Base-by-base conservation (phyloP, 2,113 vertebrate genomes). In the Clarias magur region DNA sequence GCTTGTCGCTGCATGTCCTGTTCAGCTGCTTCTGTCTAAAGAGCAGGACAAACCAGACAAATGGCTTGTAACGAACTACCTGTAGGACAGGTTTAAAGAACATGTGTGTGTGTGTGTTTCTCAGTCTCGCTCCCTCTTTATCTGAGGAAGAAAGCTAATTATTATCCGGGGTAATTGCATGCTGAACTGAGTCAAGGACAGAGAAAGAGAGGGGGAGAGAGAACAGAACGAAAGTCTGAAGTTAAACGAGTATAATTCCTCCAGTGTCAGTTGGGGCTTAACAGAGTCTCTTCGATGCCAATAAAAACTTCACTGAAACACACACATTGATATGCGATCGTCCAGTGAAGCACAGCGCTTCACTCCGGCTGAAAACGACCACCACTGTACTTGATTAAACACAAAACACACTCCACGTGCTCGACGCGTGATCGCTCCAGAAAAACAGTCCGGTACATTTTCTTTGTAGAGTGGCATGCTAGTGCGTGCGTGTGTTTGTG, bases 111-210 rank as follows among this genome's bases (percentile, higher is more conserved):
- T 17, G 82, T 56, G 25, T 19, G 48, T 70, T 72, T 67, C 65
- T 84, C 27, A 23, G 56, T 10, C 54, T 84, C 6, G 12, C 21
- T 84, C 53, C 19, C 13, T 59, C 78, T 80, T 38, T 59, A 84
- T 84, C 82, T 59, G 42, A 56, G 86, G 86, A 87, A 87, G 68
- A 87, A 82, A 62, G 57, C 86, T 56, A 87, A 87, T 87, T 83
- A 76, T 87, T 83, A 87, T 87, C 68, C 38, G 79, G 67, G n/a
- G 38, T 63, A 57, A 82, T 73, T 82, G 80, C 57, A 60, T 12
- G 56, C 53, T 73, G 48, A 73, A 80, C 27, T 59, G 30, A 82
- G 79, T 60, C 30, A 62, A 48, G 54, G 79, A 73, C 13, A 53
- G 79, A 16, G 4, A 53, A 34, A 34, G 34, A 68, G n/a, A 73